phyloP scores from a whole-genome alignment of 2,888 invertebrate species.

The Teinopalpus imperialis region DNA sequence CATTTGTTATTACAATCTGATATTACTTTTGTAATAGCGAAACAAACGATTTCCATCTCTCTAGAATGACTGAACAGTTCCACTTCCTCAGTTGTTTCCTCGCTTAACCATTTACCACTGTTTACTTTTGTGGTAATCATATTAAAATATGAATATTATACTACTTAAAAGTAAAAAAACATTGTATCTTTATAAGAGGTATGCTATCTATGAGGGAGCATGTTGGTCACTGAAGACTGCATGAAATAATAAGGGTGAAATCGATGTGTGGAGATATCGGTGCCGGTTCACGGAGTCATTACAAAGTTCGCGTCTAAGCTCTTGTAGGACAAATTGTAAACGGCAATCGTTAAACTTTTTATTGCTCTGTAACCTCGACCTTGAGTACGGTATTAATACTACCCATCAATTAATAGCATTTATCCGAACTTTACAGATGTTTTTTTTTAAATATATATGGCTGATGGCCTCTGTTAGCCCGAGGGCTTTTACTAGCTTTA shows the following conservation, averaged over 20 bases:
- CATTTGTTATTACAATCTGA: slow-evolving; percentile 75
- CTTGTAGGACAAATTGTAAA: slow-evolving; percentile 64
- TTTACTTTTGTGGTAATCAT: slow-evolving; percentile 56
- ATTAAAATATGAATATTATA: slow-evolving; percentile 27
- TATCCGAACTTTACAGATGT: too few species aligned
- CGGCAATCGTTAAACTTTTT: slow-evolving; percentile 61
- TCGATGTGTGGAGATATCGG: slow-evolving; percentile 71
- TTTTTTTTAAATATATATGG: too few species aligned
- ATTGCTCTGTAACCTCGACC: slow-evolving; percentile 53
- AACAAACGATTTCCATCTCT: slow-evolving; percentile 73
- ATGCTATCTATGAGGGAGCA: slow-evolving; percentile 55
- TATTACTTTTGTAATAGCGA: slow-evolving; percentile 68
- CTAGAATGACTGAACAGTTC: slow-evolving; percentile 74
- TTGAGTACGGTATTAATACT: slow-evolving; percentile 41
- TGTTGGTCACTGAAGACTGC: slow-evolving; percentile 56
- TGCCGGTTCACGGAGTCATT: slow-evolving; percentile 48
- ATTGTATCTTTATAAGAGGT: slow-evolving; percentile 29
- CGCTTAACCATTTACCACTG: slow-evolving; percentile 79
- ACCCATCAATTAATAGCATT: too few species aligned
- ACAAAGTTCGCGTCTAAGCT: slow-evolving; percentile 43
- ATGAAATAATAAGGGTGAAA: slow-evolving; percentile 52
- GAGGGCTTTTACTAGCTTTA: too few species aligned
- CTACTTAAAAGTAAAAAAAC: slow-evolving; percentile 29
- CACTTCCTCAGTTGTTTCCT: slow-evolving; percentile 74
- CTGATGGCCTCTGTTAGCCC: too few species aligned